Conservation (phyloP, 2,113 vertebrate species). For the Proterorhinus semilunaris region DNA sequence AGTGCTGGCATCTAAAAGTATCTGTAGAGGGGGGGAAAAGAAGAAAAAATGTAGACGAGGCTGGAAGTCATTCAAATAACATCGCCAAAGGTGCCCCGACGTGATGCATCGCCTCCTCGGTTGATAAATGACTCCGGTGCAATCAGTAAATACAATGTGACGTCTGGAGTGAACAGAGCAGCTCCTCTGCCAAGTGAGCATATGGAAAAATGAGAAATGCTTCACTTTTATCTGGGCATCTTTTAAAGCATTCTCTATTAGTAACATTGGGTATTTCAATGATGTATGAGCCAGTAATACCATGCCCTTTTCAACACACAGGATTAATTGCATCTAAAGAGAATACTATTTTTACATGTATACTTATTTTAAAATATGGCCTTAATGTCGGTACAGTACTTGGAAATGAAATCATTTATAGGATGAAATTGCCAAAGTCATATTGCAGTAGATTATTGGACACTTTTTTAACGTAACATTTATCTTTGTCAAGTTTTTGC, state of each 20-base stretch:
- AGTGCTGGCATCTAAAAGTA: conserved; percentile 89
- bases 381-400: too few species aligned
- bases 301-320: too few species aligned
- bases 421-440: too few species aligned
- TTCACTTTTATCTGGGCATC: not conserved
- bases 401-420: too few species aligned
- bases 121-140: conserved; percentile 35
- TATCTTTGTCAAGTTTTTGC: too few species aligned
- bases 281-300: too few species aligned
- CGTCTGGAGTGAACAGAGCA: conserved; percentile 1
- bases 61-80: conserved; percentile 43
- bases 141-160: conserved; percentile 34
- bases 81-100: conserved; percentile 19
- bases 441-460: too few species aligned
- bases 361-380: too few species aligned
- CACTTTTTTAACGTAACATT: too few species aligned
- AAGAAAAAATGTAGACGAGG: not conserved
- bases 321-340: too few species aligned
- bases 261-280: not conserved
- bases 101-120: conserved; percentile 28
- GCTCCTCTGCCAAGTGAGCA: conserved; percentile 12
- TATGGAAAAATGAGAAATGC: conserved; percentile 10
- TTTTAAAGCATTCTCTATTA: not conserved
- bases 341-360: too few species aligned
- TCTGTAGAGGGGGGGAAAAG: conserved; percentile 70